Conservation (phyloP, 1,140 invertebrate species). For the Arion vulgaris region DNA sequence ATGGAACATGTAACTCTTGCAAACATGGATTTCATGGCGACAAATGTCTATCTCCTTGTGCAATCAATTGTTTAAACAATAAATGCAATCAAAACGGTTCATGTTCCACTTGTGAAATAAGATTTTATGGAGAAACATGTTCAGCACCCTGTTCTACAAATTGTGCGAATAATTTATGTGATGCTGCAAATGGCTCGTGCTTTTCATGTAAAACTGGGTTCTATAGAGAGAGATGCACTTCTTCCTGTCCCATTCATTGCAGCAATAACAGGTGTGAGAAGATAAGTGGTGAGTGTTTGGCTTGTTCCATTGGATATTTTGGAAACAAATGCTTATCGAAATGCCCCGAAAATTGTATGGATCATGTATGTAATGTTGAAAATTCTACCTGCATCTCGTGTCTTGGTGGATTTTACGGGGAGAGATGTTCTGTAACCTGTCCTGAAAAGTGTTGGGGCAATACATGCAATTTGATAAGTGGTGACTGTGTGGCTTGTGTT, state of each 20-base stretch:
- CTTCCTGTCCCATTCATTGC: neutral
- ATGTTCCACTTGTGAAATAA: neutral
- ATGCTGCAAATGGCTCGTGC: neutral
- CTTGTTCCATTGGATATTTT: neutral
- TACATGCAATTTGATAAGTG: neutral
- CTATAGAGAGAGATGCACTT: neutral
- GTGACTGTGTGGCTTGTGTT: neutral
- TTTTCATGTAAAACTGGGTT: neutral
- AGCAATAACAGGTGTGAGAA: neutral
- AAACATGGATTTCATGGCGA: no score
- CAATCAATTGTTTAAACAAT: no score
- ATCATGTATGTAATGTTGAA: neutral
- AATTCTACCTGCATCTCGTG: neutral
- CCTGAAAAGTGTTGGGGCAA: neutral
- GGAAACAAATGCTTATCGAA: neutral
- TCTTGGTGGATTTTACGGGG: neutral
- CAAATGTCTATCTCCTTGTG: no score
- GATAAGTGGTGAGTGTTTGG: neutral
- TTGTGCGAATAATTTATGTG: neutral
- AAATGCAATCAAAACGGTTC: no score
- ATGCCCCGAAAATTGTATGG: neutral
- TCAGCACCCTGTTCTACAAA: neutral
- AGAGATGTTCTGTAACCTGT: neutral
- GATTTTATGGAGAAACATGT: neutral
- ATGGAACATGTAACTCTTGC: no score